Percentiles rank a stretch among this genome's conserved stretches.
phyloP scores from a whole-genome alignment of 1,140 invertebrate genomes.

The Penaeus indicus region DNA sequence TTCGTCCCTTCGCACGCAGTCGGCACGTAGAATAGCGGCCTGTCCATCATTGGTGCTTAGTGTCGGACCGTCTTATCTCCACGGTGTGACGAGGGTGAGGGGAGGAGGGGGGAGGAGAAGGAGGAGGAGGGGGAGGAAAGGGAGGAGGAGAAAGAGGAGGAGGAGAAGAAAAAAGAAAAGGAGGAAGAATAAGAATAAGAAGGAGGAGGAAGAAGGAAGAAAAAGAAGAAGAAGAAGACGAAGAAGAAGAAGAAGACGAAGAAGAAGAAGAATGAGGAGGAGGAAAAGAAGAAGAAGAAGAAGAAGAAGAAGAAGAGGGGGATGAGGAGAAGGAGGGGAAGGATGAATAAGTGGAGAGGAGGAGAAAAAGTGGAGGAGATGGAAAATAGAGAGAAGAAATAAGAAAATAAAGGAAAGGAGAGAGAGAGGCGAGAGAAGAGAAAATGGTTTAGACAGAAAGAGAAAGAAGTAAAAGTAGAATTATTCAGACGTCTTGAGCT shows the following conservation, averaged over 20 bases:
- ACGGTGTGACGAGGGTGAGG: slow-evolving; percentile 46
- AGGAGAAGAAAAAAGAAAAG: background rate
- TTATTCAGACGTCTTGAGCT: no score
- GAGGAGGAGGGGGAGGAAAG: background rate
- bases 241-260: background rate
- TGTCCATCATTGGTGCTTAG: slow-evolving; percentile 62
- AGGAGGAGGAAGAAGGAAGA: background rate
- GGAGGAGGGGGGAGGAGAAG: background rate
- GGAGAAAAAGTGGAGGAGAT: background rate
- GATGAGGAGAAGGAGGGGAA: background rate
- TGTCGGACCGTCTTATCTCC: slow-evolving; percentile 61
- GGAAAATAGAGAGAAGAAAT: background rate
- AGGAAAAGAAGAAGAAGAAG: background rate
- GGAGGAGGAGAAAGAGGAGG: background rate
- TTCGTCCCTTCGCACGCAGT: slow-evolving; percentile 57
- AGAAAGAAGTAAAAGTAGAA: background rate
- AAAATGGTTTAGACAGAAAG: background rate
- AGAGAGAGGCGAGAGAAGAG: background rate
- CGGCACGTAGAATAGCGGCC: slow-evolving; percentile 58
- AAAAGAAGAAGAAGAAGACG: background rate
- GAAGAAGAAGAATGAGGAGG: background rate
- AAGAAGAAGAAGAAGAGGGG: background rate
- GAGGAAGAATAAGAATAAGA: background rate
- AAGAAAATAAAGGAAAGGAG: slow-evolving; percentile 10
- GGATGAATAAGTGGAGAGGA: background rate